Evolutionary conservation across 2,113 vertebrate species (phyloP), one percentile per base, ranked within the genome.

Genomic region (Pangasianodon gigas): DNA sequence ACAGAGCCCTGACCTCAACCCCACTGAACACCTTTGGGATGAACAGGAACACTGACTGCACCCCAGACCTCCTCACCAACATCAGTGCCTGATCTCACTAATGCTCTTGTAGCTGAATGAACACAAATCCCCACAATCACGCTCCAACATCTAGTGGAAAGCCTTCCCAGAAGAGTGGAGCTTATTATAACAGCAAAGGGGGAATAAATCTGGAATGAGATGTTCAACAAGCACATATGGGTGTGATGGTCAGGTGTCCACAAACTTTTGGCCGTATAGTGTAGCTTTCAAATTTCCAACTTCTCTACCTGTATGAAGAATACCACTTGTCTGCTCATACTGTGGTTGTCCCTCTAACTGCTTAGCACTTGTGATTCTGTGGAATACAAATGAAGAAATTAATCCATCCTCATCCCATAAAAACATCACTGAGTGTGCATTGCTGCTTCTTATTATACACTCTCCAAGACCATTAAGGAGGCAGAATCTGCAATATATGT

Each of bases 381-480:
- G 18, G 37, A 88, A 52, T n/a, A n/a, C 26, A 29, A 67, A 83
- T 83, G 52, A 32, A 21, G n/a, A 19, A 82, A n/a, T 89, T 26
- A 71, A 89, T 77, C 29, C 71, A 65, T 32, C 37, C 37, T 48
- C 54, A 51, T n/a, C 29, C 14, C 67, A 75, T n/a, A 32, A 77
- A 62, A 5, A 85, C 41, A 9, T 67, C 44, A 60, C 9, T 14
- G 44, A 69, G 18, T 75, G 19, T 37, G 6, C 54, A 48, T 52
- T n/a, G n/a, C 85, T 88, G 90, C 62, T 91, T 91, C 77, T 89
- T 37, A 85, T 92, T 89, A 91, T 79, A 79, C 37, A 60, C 87
- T 81, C 29, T 90, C 46, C 85, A 85, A 89, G 54, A 83, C 32
- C 24, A 52, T 91, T 85, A 90, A 80, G 24, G 71, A 85, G 77